phyloP scores from a whole-genome alignment of 2,113 vertebrate genomes.

The Oenanthe oenanthe region DNA sequence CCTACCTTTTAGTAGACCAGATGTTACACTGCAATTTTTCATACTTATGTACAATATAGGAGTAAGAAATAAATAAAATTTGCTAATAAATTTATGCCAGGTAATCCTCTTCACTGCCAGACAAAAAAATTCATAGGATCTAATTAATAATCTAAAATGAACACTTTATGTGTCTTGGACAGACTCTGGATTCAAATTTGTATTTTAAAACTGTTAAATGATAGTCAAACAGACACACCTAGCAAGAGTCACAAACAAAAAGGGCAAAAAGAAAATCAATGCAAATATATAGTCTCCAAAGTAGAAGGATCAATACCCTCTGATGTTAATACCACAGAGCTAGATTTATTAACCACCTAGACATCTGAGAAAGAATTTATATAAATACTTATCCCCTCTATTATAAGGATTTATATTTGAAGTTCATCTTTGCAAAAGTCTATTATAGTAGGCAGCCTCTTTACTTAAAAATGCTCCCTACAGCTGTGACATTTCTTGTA shows the following conservation, averaged over 20 bases:
- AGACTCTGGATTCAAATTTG: not conserved
- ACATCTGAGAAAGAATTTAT: constrained; percentile 2
- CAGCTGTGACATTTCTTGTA: not conserved
- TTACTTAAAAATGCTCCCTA: not conserved
- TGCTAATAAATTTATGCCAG: not conserved
- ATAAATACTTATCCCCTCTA: constrained; percentile 9
- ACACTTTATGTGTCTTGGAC: not conserved
- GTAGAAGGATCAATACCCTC: not conserved
- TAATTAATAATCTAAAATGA: constrained; percentile 15
- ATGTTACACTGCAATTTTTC: not conserved
- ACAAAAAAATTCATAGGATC: not conserved
- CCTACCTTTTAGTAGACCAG: not conserved
- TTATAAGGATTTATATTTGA: constrained; percentile 30
- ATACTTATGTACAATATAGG: not conserved
- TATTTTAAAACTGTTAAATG: not conserved
- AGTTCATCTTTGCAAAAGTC: constrained; percentile 20
- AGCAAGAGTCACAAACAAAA: not conserved
- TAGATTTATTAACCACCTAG: constrained; percentile 38
- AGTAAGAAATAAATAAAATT: not conserved
- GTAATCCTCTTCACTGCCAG: not conserved
- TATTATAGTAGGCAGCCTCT: not conserved
- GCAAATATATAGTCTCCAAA: not conserved
- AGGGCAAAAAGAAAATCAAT: not conserved
- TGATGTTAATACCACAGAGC: not conserved
- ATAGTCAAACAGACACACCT: not conserved